These are phyloP conservation scores for Callocephalon fimbriatum DNA, from an alignment of 2,113 vertebrate genomes.

Conservation along the genomic window DNA sequence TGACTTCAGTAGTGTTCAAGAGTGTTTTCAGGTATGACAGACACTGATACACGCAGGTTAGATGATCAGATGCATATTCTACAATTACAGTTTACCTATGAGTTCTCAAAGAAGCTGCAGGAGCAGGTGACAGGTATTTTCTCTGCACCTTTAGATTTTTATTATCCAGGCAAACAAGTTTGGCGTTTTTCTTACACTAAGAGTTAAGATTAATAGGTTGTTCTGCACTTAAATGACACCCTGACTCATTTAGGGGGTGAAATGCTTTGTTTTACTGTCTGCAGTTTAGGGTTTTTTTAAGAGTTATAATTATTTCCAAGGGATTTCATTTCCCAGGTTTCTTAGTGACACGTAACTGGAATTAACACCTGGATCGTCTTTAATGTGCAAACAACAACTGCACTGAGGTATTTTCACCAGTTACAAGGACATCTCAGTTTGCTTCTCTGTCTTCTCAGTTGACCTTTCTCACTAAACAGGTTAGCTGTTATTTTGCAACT, in stretches of 20 bases:
- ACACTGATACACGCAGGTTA: fast-evolving
- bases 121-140: not conserved
- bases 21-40: not conserved
- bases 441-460: not conserved
- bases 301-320: not conserved
- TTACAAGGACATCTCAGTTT: not conserved
- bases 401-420: not conserved
- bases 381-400: not conserved
- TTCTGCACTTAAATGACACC: not conserved
- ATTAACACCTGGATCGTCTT: not conserved
- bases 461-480: not conserved
- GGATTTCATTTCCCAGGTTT: not conserved
- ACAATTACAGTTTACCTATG: not conserved
- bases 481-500: not conserved
- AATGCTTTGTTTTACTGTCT: not conserved
- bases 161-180: not conserved
- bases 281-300: not conserved
- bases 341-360: not conserved
- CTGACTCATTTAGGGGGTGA: not conserved
- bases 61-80: not conserved
- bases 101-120: not conserved
- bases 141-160: not conserved
- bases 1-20: not conserved
- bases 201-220: not conserved
- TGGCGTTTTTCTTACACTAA: not conserved